Percentiles rank a stretch among this genome's conserved stretches.
Evolutionary conservation across 2,888 invertebrate genomes (phyloP).

Genomic region (Galeruca laticollis): DNA sequence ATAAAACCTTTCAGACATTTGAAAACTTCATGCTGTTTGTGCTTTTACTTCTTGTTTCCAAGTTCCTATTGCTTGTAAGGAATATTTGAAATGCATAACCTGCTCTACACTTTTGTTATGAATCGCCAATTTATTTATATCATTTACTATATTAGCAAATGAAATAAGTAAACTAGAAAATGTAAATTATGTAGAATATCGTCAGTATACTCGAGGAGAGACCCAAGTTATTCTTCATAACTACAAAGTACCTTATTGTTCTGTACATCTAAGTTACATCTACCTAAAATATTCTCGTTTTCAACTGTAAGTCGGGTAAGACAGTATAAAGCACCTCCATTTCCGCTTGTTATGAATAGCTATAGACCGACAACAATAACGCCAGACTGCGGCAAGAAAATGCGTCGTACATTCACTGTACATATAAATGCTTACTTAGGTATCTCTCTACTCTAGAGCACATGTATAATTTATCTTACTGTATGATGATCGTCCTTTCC

Average conservation of each 20-base stretch:
- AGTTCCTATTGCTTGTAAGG: too few relatives aligned
- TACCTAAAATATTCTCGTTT: constrained; percentile 13
- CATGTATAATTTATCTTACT: constrained; percentile 13
- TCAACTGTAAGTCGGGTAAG: constrained; percentile 6
- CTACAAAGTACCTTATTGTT: constrained; percentile 3
- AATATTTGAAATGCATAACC: too few relatives aligned
- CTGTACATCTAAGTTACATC: background rate
- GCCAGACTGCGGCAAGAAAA: constrained; percentile 9
- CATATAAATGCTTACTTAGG: constrained; percentile 8
- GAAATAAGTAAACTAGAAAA: too few relatives aligned
- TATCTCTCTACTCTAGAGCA: background rate
- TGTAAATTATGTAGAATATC: too few relatives aligned
- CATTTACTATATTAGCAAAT: too few relatives aligned
- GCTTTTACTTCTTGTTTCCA: too few relatives aligned
- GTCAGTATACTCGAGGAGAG: too few relatives aligned
- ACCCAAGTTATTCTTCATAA: background rate
- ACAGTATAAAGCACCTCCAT: constrained; percentile 15
- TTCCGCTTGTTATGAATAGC: constrained; percentile 18
- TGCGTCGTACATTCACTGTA: constrained; percentile 1
- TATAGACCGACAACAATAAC: constrained; percentile 20
- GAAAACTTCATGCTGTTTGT: too few relatives aligned
- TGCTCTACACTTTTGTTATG: too few relatives aligned
- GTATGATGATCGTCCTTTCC: background rate
- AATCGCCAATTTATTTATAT: too few relatives aligned
- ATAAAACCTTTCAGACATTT: too few relatives aligned